These are phyloP conservation scores for Ceriagrion tenellum DNA, from an alignment of 2,888 invertebrate species.

Conservation along the genomic window DNA sequence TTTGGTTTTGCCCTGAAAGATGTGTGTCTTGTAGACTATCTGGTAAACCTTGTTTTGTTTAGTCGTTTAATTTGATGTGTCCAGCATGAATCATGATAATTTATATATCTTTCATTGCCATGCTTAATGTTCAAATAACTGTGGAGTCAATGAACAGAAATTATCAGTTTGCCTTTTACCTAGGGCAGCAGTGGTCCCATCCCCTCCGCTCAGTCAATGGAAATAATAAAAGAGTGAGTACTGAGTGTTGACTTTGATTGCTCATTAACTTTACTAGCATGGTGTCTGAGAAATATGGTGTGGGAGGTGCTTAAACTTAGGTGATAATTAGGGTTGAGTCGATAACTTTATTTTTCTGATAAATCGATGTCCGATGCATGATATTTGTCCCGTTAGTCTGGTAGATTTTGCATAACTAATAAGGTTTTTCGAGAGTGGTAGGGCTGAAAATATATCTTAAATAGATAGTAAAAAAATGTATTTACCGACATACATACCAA, in stretches of 20 bases:
- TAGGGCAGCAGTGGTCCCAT: slow-evolving; percentile 92
- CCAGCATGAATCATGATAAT: neutral
- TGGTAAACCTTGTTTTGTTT: neutral
- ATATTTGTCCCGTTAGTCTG: too few relatives aligned
- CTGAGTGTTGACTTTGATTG: neutral
- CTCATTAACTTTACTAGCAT: neutral
- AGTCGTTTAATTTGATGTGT: neutral
- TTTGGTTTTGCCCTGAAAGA: too few relatives aligned
- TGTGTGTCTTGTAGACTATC: neutral
- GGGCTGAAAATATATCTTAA: too few relatives aligned
- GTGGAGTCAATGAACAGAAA: slow-evolving; percentile 77
- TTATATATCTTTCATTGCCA: neutral
- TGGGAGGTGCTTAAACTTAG: neutral
- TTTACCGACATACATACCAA: too few relatives aligned
- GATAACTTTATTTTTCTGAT: too few relatives aligned
- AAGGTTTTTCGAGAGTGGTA: too few relatives aligned
- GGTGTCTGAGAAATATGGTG: neutral
- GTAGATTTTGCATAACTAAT: too few relatives aligned
- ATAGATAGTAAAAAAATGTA: too few relatives aligned
- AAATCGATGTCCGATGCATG: too few relatives aligned
- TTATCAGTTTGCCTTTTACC: slow-evolving; percentile 85
- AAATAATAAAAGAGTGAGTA: slow-evolving; percentile 82
- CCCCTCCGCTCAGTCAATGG: slow-evolving; percentile 81
- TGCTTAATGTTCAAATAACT: neutral
- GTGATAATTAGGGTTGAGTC: neutral